These are phyloP conservation scores for Alviniconcha marisindica DNA, from an alignment of 1,140 invertebrate species.

Conservation along the genomic window DNA sequence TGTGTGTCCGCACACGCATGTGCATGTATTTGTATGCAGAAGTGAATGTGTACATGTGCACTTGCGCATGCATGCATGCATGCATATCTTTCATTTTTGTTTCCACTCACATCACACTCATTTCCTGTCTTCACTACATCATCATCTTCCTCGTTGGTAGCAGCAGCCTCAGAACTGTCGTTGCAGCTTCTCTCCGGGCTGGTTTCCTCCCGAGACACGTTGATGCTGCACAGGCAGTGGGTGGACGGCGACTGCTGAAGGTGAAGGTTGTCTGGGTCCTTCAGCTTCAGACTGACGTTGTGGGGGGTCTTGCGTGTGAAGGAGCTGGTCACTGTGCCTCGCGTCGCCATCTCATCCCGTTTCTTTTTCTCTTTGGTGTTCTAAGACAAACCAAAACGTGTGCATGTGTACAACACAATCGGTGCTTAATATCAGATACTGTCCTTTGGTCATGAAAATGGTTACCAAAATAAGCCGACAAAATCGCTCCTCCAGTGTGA, in stretches of 20 bases:
- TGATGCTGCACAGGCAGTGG: not conserved
- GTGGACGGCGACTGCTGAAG: not conserved
- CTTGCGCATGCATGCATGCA: not conserved
- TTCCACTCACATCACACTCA: too few species aligned
- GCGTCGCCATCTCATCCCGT: conserved; percentile 43
- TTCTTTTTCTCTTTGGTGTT: conserved; percentile 42
- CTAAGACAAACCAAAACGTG: conserved; percentile 24
- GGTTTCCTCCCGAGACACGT: not conserved
- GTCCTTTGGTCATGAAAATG: too few species aligned
- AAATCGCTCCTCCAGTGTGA: too few species aligned
- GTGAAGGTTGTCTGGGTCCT: not conserved
- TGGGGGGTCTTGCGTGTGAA: conserved; percentile 36
- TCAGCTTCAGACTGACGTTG: not conserved
- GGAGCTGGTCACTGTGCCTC: conserved; percentile 39
- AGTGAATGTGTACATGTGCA: not conserved
- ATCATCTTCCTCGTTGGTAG: not conserved
- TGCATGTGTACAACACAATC: too few species aligned
- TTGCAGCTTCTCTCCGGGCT: not conserved
- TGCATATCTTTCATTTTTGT: too few species aligned
- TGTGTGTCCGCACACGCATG: not conserved
- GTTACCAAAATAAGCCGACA: too few species aligned
- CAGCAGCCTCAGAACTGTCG: not conserved
- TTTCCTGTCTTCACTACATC: not conserved
- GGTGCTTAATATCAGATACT: too few species aligned
- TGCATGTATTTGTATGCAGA: not conserved